Base-by-base conservation (phyloP, 2,797 vertebrate genomes). In the Cichlasoma orientale region DNA sequence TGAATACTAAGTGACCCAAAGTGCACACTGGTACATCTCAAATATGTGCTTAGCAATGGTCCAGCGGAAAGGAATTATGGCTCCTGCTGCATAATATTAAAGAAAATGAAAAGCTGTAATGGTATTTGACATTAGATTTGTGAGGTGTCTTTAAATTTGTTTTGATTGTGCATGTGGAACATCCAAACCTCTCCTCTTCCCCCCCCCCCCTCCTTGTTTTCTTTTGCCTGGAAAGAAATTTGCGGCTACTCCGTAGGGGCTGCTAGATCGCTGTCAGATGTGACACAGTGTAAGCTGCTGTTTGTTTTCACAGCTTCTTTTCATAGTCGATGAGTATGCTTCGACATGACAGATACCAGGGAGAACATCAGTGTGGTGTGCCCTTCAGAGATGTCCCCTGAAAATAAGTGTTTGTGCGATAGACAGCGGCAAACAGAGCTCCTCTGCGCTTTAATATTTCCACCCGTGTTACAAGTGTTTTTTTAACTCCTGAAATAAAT, bases 301-400 rank as follows among this genome's bases (percentile, higher is more conserved):
- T 90, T 92, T 91, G 85, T 87, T 89, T 90, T 84, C 86, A 82
- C 88, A 82, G 86, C 82, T 82, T 86, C 84, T 86, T 89, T 80
- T 89, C 84, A 79, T 87, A 72, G 78, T 27, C 27, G 72, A 77
- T 69, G 84, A 83, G 72, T 44, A 38, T 54, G 78, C 79, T 57
- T 11, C 10, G 56, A 88, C 86, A 84, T 89, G 92, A 92, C 89
- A 90, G 86, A 86, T 79, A 85, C 72, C 59, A 72, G 76, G 38
- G 63, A 85, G 78, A 86, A 83, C 87, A 82, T 81, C 80, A 70
- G 61, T 86, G 80, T 66, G 1, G 8, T 4, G 55, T 69, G 89
- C 66, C 91, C 89, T 92, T 91, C 78, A 84, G 72, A 75, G 70
- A 81, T 47, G 87, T 88, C 82, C 82, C 84, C 27, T 38, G 72